phyloP scores from a whole-genome alignment of 92 coral and sea anemone species.

The Epizoanthus ramosus region DNA sequence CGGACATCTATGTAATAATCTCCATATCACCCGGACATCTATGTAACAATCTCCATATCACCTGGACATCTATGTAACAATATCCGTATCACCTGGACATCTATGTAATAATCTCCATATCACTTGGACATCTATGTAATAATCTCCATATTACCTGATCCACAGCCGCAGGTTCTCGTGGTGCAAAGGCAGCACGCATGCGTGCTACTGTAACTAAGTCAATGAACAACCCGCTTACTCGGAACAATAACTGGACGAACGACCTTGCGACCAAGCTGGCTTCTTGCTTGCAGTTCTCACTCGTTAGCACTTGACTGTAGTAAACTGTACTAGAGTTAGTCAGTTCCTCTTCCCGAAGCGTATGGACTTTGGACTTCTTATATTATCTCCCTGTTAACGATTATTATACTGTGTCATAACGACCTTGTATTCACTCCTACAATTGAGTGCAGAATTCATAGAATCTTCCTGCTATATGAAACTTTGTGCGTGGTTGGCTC shows the following conservation, averaged over 20 bases:
- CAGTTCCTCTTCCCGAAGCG: too few species aligned
- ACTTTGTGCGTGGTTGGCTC: too few species aligned
- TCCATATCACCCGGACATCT: not conserved
- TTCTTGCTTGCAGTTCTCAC: not conserved
- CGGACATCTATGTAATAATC: not conserved
- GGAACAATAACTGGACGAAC: not conserved
- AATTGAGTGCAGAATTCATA: too few species aligned
- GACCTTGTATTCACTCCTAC: too few species aligned
- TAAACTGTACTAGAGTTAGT: too few species aligned
- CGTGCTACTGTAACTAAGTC: conserved; percentile 21
- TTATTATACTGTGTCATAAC: too few species aligned
- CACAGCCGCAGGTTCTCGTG: conserved; percentile 39
- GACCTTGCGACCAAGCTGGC: not conserved
- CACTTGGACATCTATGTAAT: not conserved
- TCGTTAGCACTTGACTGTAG: not conserved
- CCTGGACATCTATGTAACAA: not conserved
- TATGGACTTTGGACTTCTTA: too few species aligned
- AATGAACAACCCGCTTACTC: not conserved
- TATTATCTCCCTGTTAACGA: too few species aligned
- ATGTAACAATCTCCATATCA: not conserved
- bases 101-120: not conserved
- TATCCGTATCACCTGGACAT: not conserved
- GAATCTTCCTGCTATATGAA: too few species aligned
- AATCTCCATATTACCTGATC: conserved; percentile 26
- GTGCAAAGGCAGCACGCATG: conserved; percentile 33